Base-by-base conservation (phyloP, 53 echinoderm and acorn worm genomes). In the Glandiceps talaboti region DNA sequence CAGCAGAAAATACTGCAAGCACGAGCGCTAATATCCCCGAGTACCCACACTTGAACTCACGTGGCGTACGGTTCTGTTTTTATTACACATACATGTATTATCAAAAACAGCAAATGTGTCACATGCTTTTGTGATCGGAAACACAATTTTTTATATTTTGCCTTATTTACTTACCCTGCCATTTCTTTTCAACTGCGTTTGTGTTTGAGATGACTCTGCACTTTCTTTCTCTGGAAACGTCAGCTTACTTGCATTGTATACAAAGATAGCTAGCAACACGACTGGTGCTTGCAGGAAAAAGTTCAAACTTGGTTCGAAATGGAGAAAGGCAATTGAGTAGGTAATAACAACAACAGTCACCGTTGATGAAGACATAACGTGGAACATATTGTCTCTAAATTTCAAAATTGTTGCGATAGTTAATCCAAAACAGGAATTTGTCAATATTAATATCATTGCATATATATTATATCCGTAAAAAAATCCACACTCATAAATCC, bases 381-480 rank as follows among this genome's bases (percentile, higher is more conserved):
- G 97, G 79, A 96, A 96, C 97, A 96, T 96, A 81, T 96, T 96
- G 77, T 96, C 97, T 73, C 91, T 80, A 74, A 88, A 89, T 83
- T 96, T 96, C 1, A 96, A 76, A 31, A 96, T 92, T 31, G 93
- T 33, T 0, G 97, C 90, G 29, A 93, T 89, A 0, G 89, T 93
- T 0, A 96, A 86, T 14, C 97, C 97, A 27, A 93, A 64, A 25
- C 81, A 79, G n/a, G 92, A 89, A 27, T 83, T 89, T 30, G 81
- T 89, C 28, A 96, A 89, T 10, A 96, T 89, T 75, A 96, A 80
- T 0, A 96, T 75, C 33, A 73, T 74, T 14, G 92, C 77, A 76
- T 84, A 96, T 29, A 82, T 31, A 76, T 91, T 93, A 75, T 88
- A 96, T 0, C 97, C 97, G 31, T 85, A 78, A 64, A 96, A 96